These are phyloP conservation scores for Mystacides longicornis DNA, from an alignment of 2,888 invertebrate species.

Conservation along the genomic window DNA sequence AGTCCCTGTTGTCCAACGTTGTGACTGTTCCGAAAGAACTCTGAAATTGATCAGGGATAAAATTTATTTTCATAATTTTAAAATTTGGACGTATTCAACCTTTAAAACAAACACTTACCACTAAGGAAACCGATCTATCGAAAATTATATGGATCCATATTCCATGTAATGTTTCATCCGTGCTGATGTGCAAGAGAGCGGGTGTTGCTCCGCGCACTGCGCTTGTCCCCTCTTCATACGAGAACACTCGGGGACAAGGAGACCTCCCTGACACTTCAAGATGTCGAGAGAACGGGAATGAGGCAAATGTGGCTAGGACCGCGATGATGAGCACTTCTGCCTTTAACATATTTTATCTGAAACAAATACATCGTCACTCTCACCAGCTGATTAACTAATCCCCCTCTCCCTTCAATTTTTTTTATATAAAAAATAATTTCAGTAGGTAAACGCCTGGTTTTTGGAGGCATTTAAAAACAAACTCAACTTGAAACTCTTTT, in stretches of 20 bases:
- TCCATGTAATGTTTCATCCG: constrained; percentile 51
- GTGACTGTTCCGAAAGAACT: constrained; percentile 54
- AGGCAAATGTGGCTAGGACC: no score
- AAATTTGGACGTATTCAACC: constrained; percentile 2
- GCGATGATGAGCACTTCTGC: no score
- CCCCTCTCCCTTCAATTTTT: no score
- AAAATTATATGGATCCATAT: constrained; percentile 52
- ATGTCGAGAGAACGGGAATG: no score
- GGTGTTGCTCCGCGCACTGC: constrained; percentile 54
- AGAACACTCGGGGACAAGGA: constrained; percentile 55
- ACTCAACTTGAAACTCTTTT: no score
- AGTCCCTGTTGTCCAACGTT: constrained; percentile 51
- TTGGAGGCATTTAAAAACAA: no score
- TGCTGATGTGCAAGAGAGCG: constrained; percentile 50
- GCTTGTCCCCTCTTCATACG: constrained; percentile 47
- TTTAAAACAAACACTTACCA: constrained; percentile 39
- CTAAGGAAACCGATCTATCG: constrained; percentile 53
- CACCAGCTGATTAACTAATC: no score
- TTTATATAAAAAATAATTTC: no score
- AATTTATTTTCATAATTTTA: not conserved
- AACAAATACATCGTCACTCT: no score
- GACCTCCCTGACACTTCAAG: constrained; percentile 30
- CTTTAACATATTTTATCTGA: no score
- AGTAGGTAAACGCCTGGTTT: no score
- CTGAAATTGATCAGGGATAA: constrained; percentile 32